These are phyloP conservation scores for Crotalus viridis DNA, from an alignment of 2,113 vertebrate genomes.

Conservation along the genomic window DNA sequence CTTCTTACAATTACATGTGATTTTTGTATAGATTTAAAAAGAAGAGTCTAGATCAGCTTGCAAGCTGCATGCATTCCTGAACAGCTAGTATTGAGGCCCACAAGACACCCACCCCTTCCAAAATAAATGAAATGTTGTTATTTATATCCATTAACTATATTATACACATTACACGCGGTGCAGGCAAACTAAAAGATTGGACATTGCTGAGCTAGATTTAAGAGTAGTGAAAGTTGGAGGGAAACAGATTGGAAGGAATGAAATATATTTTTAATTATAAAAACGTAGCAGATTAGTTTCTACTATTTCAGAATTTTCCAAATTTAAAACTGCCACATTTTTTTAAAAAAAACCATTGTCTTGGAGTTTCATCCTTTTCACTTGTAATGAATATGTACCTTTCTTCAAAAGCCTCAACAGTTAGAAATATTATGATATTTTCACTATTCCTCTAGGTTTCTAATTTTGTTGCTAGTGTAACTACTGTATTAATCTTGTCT, in stretches of 20 bases:
- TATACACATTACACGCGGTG: background rate
- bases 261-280: background rate
- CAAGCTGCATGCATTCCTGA: background rate
- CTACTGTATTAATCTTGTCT: background rate
- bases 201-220: background rate
- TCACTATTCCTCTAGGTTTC: background rate
- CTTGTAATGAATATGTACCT: background rate
- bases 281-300: background rate
- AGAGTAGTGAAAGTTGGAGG: background rate
- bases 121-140: background rate
- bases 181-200: background rate
- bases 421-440: background rate
- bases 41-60: background rate
- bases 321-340: background rate
- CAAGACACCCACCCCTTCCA: accelerated
- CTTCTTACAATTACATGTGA: background rate
- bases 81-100: background rate
- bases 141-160: background rate
- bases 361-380: background rate
- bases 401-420: background rate
- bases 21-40: background rate
- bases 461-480: accelerated
- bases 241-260: background rate
- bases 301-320: background rate
- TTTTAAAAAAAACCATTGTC: background rate